Evolutionary conservation across 2,888 invertebrate genomes (phyloP).

Genomic region (Galeopsomyia nigrocyanea): DNA sequence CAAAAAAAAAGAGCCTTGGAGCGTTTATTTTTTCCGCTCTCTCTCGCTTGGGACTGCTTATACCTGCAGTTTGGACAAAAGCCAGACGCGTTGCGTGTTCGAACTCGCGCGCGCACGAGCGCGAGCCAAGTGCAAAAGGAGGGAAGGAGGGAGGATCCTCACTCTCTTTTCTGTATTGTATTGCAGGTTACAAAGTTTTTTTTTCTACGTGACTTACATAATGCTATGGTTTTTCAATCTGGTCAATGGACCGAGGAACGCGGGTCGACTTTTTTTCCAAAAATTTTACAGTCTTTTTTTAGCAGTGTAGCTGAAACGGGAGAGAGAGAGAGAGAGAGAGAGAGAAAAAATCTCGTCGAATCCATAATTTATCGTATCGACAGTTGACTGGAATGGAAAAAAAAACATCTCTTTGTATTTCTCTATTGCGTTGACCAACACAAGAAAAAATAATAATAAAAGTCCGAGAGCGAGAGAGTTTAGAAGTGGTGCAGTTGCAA

Average conservation of each 20-base stretch:
- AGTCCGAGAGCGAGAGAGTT: neutral
- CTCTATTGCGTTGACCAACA: no score
- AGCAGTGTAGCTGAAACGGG: neutral
- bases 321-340: slow-evolving; percentile 7
- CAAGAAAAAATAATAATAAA: neutral
- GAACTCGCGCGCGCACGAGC: slow-evolving; percentile 28
- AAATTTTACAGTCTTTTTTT: no score
- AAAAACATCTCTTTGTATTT: no score
- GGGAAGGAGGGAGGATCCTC: neutral
- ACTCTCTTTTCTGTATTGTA: slow-evolving; percentile 29
- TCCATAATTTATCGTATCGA: neutral
- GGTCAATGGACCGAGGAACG: no score
- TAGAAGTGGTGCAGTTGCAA: neutral
- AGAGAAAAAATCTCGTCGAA: neutral
- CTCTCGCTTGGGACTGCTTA: neutral
- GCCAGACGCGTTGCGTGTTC: slow-evolving; percentile 37
- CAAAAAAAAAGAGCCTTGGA: neutral
- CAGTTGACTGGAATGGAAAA: no score
- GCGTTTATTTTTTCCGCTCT: slow-evolving; percentile 22
- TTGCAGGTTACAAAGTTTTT: slow-evolving; percentile 20
- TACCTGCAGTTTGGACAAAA: slow-evolving; percentile 39
- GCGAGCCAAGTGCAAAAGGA: neutral
- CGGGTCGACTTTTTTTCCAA: no score
- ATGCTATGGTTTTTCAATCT: slow-evolving; percentile 5
- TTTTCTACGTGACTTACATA: slow-evolving; percentile 40